These are phyloP conservation scores for Protula sp. DNA, from an alignment of 2,888 invertebrate species.

Conservation along the genomic window DNA sequence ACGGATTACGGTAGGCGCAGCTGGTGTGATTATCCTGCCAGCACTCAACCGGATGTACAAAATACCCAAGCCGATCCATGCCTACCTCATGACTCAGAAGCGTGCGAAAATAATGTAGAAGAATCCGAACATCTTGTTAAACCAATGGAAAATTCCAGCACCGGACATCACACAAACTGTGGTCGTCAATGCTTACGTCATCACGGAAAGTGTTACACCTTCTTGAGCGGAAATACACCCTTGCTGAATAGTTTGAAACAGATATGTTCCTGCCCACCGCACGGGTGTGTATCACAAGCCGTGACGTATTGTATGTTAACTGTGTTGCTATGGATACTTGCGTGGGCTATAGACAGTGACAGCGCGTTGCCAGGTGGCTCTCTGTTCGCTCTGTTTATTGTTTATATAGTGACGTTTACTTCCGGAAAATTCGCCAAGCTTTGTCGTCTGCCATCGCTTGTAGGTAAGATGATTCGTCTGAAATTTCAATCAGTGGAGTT, in stretches of 20 bases:
- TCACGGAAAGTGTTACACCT: background rate
- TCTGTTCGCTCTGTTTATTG: background rate
- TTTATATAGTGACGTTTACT: background rate
- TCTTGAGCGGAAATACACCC: background rate
- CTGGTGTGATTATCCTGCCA: background rate
- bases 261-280: background rate
- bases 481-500: too few species aligned
- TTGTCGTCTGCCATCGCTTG: background rate
- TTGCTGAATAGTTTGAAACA: background rate
- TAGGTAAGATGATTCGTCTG: background rate
- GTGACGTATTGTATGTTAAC: background rate
- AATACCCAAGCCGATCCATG: too few species aligned
- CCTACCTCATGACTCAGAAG: too few species aligned
- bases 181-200: too few species aligned
- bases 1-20: slow-evolving; percentile 10
- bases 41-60: too few species aligned
- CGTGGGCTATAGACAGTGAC: background rate
- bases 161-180: too few species aligned
- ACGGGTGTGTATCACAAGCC: background rate
- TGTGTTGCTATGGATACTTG: background rate
- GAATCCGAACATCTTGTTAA: too few species aligned
- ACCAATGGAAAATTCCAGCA: too few species aligned
- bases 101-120: too few species aligned
- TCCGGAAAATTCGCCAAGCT: background rate
- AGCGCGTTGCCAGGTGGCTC: background rate